Base-by-base conservation (phyloP, 2,888 invertebrate species). In the Drosophila nigritarsus region DNA sequence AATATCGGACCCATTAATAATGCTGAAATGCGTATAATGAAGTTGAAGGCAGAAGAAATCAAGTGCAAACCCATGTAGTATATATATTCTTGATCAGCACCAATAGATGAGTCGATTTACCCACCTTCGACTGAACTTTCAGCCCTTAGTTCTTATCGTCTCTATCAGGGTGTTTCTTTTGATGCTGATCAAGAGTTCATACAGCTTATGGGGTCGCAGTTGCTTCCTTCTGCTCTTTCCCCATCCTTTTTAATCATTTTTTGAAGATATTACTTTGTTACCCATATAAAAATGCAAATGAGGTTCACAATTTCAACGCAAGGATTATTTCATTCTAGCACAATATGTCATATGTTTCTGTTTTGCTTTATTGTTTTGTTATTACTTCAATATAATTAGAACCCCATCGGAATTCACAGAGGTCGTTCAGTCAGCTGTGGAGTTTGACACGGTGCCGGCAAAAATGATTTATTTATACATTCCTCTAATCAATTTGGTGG, bases 271-370 rank as follows among this genome's bases (percentile, higher is more conserved):
- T n/a, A 64, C 59, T 51, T 51, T 64, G 36, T 24, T 32, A 50
- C 34, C 50, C 58, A 75, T 62, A 70, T 79, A 40, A 55, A 66
- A 34, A 66, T 70, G 60, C 48, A 80, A 78, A 80, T 70, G 18
- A 70, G 56, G 42, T 24, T 50, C 27, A 24, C 9, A 15, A 63
- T 18, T 45, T 24, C 7, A 51, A 34, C 18, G 11, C 9, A 7
- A 29, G 1, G 5, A 29, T 54, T 32, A 32, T 32, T 32, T 32
- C 32, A 9, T 9, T 32, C 9, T 8, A 8, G 1, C 15, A 15
- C 8, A 15, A 45, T 45, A 15, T 45, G 8, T 45, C 45, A 45
- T 24, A 15, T 24, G 1, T 45, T 45, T 7, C 8, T 24, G 0
- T 4, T 20, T 11, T 27, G n/a, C n/a, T 50, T 29, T 29, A n/a